phyloP scores from a whole-genome alignment of 2,888 invertebrate genomes.

The Lasioglossum pauxillum region DNA sequence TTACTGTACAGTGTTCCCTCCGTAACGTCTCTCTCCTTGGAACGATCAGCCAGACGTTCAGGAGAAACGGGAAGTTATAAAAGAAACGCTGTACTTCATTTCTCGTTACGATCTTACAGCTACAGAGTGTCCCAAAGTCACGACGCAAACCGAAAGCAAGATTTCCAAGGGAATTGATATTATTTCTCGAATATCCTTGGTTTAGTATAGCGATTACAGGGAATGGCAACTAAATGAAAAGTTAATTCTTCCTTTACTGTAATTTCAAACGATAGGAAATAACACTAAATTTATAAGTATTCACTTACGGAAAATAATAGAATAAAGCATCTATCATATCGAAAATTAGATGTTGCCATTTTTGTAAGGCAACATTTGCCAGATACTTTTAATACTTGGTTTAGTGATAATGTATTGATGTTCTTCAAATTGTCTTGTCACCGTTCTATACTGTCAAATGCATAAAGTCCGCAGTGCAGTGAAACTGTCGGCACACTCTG shows the following conservation, averaged over 20 bases:
- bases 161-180: not conserved
- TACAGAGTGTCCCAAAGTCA: not conserved
- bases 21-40: not conserved
- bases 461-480: not conserved
- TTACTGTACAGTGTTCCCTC: conserved; percentile 8
- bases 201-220: not conserved
- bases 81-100: not conserved
- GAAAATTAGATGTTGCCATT: not conserved
- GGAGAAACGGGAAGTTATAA: not conserved
- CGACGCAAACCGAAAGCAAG: not conserved
- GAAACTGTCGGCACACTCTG: not conserved
- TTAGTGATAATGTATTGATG: not conserved
- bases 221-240: not conserved
- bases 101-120: not conserved
- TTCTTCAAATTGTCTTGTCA: not conserved
- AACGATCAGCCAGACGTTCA: not conserved
- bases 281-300: not conserved
- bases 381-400: not conserved
- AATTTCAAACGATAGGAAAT: not conserved
- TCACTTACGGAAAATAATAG: not conserved
- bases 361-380: not conserved
- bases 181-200: not conserved
- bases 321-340: not conserved
- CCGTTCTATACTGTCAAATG: not conserved
- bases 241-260: not conserved